phyloP scores from a whole-genome alignment of 2,113 vertebrate species.

The Melanerpes formicivorus region DNA sequence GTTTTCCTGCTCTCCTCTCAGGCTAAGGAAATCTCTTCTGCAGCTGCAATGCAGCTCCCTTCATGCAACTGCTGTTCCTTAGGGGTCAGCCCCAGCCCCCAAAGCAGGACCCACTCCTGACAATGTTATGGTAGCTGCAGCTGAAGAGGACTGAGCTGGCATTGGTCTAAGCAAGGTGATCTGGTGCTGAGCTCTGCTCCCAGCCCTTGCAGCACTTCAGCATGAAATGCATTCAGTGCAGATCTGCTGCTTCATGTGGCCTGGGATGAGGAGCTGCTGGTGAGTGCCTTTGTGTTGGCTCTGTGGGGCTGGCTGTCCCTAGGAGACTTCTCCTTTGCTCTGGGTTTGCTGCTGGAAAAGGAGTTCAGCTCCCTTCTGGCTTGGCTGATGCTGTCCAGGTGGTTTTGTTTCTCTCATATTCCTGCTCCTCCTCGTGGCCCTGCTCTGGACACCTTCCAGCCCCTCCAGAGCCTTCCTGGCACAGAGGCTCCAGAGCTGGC shows the following conservation, averaged over 20 bases:
- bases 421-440: no score
- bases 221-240: background rate
- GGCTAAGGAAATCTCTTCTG: background rate
- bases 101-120: rapidly evolving
- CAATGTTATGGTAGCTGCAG: background rate
- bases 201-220: background rate
- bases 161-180: background rate
- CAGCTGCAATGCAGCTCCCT: background rate
- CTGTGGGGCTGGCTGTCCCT: background rate
- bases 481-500: no score
- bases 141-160: background rate
- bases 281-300: background rate
- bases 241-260: background rate
- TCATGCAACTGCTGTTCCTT: background rate
- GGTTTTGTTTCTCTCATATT: background rate
- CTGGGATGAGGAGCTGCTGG: background rate
- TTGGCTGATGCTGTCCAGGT: background rate
- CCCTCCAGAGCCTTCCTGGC: no score
- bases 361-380: background rate
- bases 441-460: no score
- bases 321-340: background rate
- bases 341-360: background rate
- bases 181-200: background rate
- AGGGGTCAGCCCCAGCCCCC: background rate
- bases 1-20: background rate